phyloP scores from a whole-genome alignment of 2,888 invertebrate genomes.

The Erebia ligea region DNA sequence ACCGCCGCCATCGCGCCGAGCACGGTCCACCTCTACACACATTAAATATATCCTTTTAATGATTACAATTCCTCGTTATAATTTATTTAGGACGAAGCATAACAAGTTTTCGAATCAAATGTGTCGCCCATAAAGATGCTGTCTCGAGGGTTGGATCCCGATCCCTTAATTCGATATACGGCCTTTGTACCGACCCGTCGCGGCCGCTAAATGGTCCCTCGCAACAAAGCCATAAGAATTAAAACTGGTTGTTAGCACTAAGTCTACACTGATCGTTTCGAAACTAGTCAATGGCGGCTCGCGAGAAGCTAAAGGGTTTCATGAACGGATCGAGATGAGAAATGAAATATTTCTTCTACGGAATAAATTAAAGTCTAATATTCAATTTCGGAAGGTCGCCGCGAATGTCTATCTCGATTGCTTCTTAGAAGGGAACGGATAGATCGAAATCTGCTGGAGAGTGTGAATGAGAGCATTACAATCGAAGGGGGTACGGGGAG shows the following conservation, averaged over 20 bases:
- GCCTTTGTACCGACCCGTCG: conserved; percentile 65
- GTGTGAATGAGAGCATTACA: conserved; percentile 82
- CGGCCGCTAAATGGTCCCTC: conserved; percentile 72
- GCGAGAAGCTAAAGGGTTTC: conserved; percentile 76
- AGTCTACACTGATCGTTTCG: conserved; percentile 75
- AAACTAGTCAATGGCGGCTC: conserved; percentile 62
- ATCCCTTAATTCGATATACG: conserved; percentile 75
- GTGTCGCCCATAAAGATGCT: conserved; percentile 83
- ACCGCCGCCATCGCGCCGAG: conserved; percentile 49
- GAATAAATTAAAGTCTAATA: conserved; percentile 82
- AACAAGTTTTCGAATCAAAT: conserved; percentile 83
- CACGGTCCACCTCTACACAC: conserved; percentile 64
- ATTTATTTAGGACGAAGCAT: conserved; percentile 82
- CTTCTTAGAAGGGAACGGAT: conserved; percentile 76
- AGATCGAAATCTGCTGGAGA: conserved; percentile 77
- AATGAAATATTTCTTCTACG: conserved; percentile 81
- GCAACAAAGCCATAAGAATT: conserved; percentile 77
- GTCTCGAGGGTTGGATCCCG: conserved; percentile 76
- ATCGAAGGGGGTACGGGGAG: conserved; percentile 63
- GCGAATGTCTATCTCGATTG: conserved; percentile 66
- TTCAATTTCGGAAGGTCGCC: conserved; percentile 65
- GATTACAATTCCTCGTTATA: conserved; percentile 82
- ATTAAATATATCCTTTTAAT: conserved; percentile 73
- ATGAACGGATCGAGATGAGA: conserved; percentile 66
- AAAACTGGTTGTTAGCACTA: conserved; percentile 75